Evolutionary conservation across 2,888 invertebrate genomes (phyloP).

Genomic region (Gymnoscelis rufifasciata): DNA sequence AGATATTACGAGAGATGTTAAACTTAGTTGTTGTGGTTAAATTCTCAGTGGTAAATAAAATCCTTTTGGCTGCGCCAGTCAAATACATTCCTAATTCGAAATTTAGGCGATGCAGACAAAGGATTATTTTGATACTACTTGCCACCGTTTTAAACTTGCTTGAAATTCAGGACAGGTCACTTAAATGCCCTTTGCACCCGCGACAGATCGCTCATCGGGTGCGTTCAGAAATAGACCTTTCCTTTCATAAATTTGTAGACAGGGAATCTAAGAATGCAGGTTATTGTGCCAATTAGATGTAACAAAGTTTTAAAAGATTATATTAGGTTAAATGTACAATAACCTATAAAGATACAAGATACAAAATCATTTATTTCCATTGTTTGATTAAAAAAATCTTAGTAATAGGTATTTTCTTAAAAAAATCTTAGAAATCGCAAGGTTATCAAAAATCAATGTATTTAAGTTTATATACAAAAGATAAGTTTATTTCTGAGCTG

Average conservation of each 20-base stretch:
- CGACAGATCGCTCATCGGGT: slow-evolving; percentile 6
- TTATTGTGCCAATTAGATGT: no score
- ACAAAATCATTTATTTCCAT: no score
- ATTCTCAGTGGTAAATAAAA: neutral
- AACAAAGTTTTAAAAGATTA: no score
- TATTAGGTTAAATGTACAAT: no score
- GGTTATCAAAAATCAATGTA: neutral
- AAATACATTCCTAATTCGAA: neutral
- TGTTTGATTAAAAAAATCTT: no score
- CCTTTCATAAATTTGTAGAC: no score
- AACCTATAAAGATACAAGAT: no score
- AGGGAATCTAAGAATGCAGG: no score
- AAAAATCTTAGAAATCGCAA: neutral
- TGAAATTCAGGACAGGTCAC: neutral
- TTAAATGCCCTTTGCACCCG: neutral
- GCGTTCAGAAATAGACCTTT: neutral
- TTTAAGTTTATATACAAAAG: neutral
- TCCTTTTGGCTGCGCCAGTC: neutral
- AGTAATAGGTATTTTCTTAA: no score
- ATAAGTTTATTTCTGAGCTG: neutral
- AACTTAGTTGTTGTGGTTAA: neutral
- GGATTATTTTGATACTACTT: neutral
- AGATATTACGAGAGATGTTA: no score
- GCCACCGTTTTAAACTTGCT: neutral
- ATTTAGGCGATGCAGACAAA: no score